Evolutionary conservation across 2,797 vertebrate species (phyloP), one percentile per base, ranked within the genome.

Genomic region (Anguilla pacifica): DNA sequence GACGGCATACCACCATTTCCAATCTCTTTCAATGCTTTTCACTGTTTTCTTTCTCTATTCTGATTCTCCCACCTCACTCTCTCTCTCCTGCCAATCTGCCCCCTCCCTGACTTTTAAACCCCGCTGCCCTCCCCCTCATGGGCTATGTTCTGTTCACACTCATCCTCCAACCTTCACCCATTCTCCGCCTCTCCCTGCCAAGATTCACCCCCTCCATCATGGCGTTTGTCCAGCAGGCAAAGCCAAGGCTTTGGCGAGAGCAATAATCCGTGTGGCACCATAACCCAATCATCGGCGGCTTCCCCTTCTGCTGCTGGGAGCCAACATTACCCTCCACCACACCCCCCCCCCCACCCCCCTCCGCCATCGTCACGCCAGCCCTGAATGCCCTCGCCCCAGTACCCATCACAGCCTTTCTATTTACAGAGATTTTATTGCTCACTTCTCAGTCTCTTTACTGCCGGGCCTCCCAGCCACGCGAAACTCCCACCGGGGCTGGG

Each of bases 281-380:
- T 89, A 90, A 89, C 85, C 85, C 77, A 89, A 85, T 87, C 89
- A 89, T 53, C 61, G 15, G 31, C 39, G 5, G 83, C 83, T 39
- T 67, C 51, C 13, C 39, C 74, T 31, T 17, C 87, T 28, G 59
- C 81, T 51, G 59, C 59, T 43, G 25, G 46, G 77, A 83, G 43
- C 67, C 77, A 81, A n/a, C 61, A 79, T 28, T 39, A 22, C 53
- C 81, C 81, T 35, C 31, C n/a, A n/a, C 72, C 35, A 35, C 35
- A 35, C 31, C 35, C 1, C 7, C 64, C 22, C 11, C 72, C 53
- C 19, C 13, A 61, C 3, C 13, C 6, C 0, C 28, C 25, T 15
- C 59, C 19, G 59, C 25, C 10, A 74, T 28, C 28, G 31, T 74
- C 28, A 74, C 70, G 19, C 28, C 49, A 51, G 59, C 49, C 88